Conservation (phyloP, 2,113 vertebrate genomes). For the Brachyhypopomus gauderio region DNA sequence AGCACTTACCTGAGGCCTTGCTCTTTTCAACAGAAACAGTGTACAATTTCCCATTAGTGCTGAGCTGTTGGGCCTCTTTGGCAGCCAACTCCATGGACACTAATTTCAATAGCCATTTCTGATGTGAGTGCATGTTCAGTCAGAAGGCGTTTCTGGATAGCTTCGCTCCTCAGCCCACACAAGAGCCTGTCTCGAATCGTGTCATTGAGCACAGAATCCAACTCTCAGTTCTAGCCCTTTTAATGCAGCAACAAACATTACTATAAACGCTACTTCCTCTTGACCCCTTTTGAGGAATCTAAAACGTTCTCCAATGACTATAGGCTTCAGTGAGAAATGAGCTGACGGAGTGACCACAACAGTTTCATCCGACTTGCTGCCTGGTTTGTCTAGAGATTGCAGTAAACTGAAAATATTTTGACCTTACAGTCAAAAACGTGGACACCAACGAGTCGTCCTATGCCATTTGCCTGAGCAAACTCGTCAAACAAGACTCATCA, state of each 20-base stretch:
- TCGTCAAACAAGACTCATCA: constrained; percentile 39
- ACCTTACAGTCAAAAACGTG: constrained; percentile 43
- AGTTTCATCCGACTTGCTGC: constrained; percentile 41
- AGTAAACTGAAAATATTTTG: constrained; percentile 32
- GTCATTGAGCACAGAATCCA: constrained; percentile 22
- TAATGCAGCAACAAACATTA: constrained; percentile 44
- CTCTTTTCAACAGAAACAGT: not conserved
- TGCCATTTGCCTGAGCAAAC: constrained; percentile 35
- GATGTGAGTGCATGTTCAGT: constrained; percentile 30
- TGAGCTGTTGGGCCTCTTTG: constrained; percentile 24
- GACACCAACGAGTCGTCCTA: constrained; percentile 10
- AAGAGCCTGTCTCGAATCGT: constrained; percentile 27
- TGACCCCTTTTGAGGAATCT: constrained; percentile 52
- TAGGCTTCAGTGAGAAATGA: constrained; percentile 60
- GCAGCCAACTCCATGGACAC: constrained; percentile 14
- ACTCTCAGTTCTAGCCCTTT: constrained; percentile 45
- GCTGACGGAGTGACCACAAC: constrained; percentile 57
- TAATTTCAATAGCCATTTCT: constrained; percentile 33
- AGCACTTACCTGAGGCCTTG: not conserved
- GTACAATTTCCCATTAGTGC: too few relatives aligned
- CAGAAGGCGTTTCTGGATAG: constrained; percentile 32
- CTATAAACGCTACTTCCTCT: constrained; percentile 60
- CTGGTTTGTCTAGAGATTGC: constrained; percentile 28
- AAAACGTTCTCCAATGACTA: constrained; percentile 60
- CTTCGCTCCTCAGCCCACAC: constrained; percentile 28